Conservation (phyloP, 2,888 invertebrate species). For the Brenthis hecate region DNA sequence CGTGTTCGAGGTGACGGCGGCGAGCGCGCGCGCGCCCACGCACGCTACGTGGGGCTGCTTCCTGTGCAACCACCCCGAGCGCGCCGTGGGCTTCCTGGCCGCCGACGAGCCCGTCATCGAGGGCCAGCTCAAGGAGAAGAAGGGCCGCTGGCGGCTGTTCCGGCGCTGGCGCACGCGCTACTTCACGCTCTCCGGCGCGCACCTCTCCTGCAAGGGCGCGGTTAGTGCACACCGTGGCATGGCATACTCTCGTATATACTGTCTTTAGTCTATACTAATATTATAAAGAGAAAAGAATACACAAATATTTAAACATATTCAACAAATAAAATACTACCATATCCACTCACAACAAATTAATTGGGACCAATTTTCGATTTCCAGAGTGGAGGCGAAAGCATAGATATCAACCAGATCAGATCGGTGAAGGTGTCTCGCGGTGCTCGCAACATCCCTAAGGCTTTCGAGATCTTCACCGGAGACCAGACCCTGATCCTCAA, state of each 20-base stretch:
- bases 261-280: no score
- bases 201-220: conserved; percentile 92
- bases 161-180: conserved; percentile 96
- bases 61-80: conserved; percentile 95
- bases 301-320: no score
- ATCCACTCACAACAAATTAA: not conserved
- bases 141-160: conserved; percentile 95
- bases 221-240: conserved; percentile 74
- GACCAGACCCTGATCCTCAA: conserved; percentile 96
- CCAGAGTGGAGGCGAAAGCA: conserved; percentile 92
- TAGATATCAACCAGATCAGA: conserved; percentile 96
- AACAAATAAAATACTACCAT: not conserved
- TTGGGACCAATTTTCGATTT: conserved; percentile 40
- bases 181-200: conserved; percentile 96
- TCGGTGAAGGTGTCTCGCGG: conserved; percentile 96
- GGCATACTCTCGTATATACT: no score
- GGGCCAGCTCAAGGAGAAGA: conserved; percentile 95
- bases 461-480: conserved; percentile 97
- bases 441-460: conserved; percentile 95
- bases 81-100: conserved; percentile 91
- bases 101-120: conserved; percentile 94
- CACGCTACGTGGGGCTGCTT: conserved; percentile 92
- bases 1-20: conserved; percentile 90
- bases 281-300: no score
- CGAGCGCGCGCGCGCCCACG: conserved; percentile 55